These are phyloP conservation scores for Cryptoprocta ferox DNA, from an alignment of 2,797 vertebrate genomes.

Conservation along the genomic window DNA sequence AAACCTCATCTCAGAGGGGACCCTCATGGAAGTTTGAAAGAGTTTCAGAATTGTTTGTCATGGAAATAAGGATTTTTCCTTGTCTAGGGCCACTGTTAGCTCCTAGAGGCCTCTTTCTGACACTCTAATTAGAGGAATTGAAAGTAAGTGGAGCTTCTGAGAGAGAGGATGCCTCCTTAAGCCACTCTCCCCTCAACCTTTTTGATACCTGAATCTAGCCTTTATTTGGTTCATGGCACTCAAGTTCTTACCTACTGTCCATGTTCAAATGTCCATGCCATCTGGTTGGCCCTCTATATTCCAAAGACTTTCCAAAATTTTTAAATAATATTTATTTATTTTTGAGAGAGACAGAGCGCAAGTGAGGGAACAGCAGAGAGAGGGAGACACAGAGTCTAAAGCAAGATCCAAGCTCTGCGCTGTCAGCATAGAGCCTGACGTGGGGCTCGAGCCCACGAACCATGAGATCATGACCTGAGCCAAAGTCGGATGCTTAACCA, in stretches of 20 bases:
- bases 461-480: no score
- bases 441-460: no score
- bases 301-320: not conserved
- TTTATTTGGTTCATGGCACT: conserved; percentile 16
- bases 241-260: not conserved
- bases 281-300: not conserved
- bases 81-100: not conserved
- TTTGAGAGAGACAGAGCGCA: no score
- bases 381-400: no score
- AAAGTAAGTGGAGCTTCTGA: conserved; percentile 29
- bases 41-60: conserved; percentile 41
- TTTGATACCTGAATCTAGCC: conserved; percentile 1
- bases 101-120: not conserved
- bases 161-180: not conserved
- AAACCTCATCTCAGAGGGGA: not conserved
- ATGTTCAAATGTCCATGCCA: conserved; percentile 8
- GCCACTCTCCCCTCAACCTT: not conserved
- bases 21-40: conserved; percentile 29
- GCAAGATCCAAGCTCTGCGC: no score
- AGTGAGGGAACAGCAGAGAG: no score
- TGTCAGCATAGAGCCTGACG: no score
- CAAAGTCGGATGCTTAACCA: no score
- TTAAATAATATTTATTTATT: no score
- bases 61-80: conserved; percentile 33
- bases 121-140: conserved; percentile 4